These are phyloP conservation scores for Amblyjoppa fuscipennis DNA, from an alignment of 2,888 invertebrate species.

Conservation along the genomic window DNA sequence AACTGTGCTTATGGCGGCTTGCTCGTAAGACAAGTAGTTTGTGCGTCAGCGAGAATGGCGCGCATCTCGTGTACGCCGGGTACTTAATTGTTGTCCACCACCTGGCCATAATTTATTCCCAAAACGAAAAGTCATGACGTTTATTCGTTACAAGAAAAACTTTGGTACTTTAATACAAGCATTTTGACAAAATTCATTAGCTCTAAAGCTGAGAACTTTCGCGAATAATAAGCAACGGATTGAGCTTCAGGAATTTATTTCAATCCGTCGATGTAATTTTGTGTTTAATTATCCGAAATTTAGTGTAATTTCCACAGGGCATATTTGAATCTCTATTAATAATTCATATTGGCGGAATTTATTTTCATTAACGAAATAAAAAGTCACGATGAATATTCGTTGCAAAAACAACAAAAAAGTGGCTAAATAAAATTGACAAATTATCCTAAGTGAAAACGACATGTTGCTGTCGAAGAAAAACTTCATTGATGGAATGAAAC, in stretches of 20 bases:
- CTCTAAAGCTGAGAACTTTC: neutral
- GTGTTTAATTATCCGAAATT: neutral
- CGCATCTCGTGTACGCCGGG: neutral
- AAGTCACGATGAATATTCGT: constrained; percentile 35
- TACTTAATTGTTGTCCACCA: constrained; percentile 40
- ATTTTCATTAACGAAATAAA: constrained; percentile 25
- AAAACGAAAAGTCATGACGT: constrained; percentile 41
- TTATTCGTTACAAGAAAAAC: constrained; percentile 19
- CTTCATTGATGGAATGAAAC: too few species aligned
- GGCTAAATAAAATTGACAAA: too few species aligned
- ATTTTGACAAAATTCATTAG: neutral
- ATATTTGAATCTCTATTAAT: too few species aligned
- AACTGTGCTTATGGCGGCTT: constrained; percentile 64
- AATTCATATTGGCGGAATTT: constrained; percentile 4
- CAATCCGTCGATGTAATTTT: neutral
- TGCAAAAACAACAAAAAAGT: neutral
- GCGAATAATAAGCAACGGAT: neutral
- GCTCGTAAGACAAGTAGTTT: constrained; percentile 72
- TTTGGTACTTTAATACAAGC: neutral
- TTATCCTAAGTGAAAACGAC: too few species aligned
- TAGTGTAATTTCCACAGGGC: too few species aligned
- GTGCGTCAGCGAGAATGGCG: constrained; percentile 74
- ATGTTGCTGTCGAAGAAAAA: too few species aligned
- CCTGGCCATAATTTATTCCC: constrained; percentile 49
- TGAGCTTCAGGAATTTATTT: neutral